Evolutionary conservation across 2,797 vertebrate genomes (phyloP).

Genomic region (Gymnodraco acuticeps): DNA sequence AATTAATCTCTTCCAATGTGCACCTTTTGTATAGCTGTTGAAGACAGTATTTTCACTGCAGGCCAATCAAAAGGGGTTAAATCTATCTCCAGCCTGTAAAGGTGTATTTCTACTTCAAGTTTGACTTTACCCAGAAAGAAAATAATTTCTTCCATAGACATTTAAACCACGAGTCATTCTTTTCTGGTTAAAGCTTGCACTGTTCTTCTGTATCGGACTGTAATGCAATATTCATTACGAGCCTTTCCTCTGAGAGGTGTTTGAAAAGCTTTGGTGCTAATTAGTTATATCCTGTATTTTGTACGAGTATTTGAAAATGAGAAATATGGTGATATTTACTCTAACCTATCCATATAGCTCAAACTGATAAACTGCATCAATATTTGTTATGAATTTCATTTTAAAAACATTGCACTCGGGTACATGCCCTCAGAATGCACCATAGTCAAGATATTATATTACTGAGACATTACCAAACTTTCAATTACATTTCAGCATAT

Average conservation of each 20-base stretch:
- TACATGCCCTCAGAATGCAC: constrained; percentile 5
- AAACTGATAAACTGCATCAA: background rate
- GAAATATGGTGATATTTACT: background rate
- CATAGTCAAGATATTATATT: background rate
- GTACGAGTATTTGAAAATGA: background rate
- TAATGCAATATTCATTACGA: background rate
- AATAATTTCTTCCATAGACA: background rate
- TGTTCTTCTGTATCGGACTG: background rate
- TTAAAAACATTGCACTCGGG: background rate
- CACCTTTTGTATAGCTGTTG: background rate
- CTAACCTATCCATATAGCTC: background rate
- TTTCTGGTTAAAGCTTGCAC: background rate
- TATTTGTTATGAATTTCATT: constrained; percentile 1
- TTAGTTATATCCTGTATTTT: background rate
- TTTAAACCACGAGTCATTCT: background rate
- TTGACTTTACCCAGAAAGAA: background rate
- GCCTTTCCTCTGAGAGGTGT: background rate
- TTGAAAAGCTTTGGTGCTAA: background rate
- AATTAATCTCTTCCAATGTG: background rate
- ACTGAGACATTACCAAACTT: constrained; percentile 2
- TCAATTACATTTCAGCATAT: constrained; percentile 4
- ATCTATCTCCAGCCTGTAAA: background rate
- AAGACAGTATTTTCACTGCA: background rate
- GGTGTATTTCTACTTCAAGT: background rate
- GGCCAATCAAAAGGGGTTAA: background rate